phyloP scores from a whole-genome alignment of 2,888 invertebrate species.

The Nephrocerus scutellatus region DNA sequence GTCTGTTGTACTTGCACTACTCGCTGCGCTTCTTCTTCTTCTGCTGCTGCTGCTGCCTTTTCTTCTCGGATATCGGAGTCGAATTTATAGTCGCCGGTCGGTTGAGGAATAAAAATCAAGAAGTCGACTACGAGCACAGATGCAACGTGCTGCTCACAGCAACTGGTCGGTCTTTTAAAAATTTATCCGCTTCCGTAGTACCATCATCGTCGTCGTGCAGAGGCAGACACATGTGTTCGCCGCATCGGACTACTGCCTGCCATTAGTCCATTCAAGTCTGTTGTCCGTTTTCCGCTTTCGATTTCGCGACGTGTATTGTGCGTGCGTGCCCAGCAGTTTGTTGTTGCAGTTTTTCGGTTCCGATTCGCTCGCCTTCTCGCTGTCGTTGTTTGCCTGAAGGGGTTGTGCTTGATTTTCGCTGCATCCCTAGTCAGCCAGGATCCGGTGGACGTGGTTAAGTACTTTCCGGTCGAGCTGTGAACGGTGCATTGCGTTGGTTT shows the following conservation, averaged over 20 bases:
- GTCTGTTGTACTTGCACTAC: not conserved
- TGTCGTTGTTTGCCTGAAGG: slow-evolving; percentile 3
- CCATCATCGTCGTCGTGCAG: no score
- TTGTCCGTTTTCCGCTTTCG: slow-evolving; percentile 5
- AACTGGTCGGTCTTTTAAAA: slow-evolving; percentile 34
- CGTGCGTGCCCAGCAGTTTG: slow-evolving; percentile 6
- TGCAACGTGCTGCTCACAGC: slow-evolving; percentile 37
- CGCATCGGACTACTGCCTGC: no score
- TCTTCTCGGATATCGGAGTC: slow-evolving; percentile 17
- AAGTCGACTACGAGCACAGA: slow-evolving; percentile 34
- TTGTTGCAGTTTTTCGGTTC: slow-evolving; percentile 5
- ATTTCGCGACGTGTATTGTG: no score
- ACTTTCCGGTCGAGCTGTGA: slow-evolving; percentile 7
- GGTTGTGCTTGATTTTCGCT: no score
- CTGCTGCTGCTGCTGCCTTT: slow-evolving; percentile 18
- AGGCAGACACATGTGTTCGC: no score
- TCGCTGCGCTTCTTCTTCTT: slow-evolving; percentile 14
- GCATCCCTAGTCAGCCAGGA: not conserved
- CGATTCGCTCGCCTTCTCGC: no score
- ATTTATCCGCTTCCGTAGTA: no score
- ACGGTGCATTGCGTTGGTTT: not conserved
- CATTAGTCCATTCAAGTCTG: no score
- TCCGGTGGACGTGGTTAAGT: slow-evolving; percentile 3
- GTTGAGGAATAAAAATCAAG: slow-evolving; percentile 31
- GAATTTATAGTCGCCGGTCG: slow-evolving; percentile 1